Base-by-base conservation (phyloP, 1,140 invertebrate genomes). In the Cephus cinctus region DNA sequence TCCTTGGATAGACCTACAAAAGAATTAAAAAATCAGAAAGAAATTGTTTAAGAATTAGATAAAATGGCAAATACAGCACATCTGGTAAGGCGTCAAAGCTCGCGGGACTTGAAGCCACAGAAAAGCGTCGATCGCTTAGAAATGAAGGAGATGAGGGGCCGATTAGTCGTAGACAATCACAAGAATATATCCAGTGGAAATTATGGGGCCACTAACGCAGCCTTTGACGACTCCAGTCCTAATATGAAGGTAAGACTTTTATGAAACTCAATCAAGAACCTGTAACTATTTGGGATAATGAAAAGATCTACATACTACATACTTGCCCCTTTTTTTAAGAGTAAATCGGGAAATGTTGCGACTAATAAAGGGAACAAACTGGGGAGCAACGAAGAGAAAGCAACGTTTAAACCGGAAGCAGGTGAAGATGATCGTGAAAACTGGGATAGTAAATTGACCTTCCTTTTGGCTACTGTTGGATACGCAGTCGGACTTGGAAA, bases 401-500 rank as follows among this genome's bases (percentile, higher is more conserved):
- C 77, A 23, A 84, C 80, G 43, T 83, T 88, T 47, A 84, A 83
- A 56, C 85, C 86, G 3, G 87, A 89, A 73, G 83, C 85, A 16
- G 89, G 82, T 1, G 87, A 85, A 55, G 87, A 88, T 30, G 90
- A 94, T 52, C 76, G 92, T 23, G 92, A 95, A 76, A 91, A 89
- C 41, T 96, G 93, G 93, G 92, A 95, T 67, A 93, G 88, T 69
- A 95, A 95, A 69, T 73, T 95, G 21, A 94, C 93, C 21, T 96
- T 96, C 65, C 76, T 96, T 3, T 69, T 96, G 40, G 92, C 93
- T 0, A 93, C 92, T 11, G 87, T 96, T 11, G 93, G 93, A 1
- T 93, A 95, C 58, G 92, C 92, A n/a, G 92, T 96, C 0, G 94
- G 93, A 0, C 78, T 97, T 4, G 93, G 93, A n/a, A 96, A 96